Percentiles rank a stretch among this genome's conserved stretches.
Evolutionary conservation across 1,140 invertebrate genomes (phyloP).

Genomic region (Drosophila malerkotliana): DNA sequence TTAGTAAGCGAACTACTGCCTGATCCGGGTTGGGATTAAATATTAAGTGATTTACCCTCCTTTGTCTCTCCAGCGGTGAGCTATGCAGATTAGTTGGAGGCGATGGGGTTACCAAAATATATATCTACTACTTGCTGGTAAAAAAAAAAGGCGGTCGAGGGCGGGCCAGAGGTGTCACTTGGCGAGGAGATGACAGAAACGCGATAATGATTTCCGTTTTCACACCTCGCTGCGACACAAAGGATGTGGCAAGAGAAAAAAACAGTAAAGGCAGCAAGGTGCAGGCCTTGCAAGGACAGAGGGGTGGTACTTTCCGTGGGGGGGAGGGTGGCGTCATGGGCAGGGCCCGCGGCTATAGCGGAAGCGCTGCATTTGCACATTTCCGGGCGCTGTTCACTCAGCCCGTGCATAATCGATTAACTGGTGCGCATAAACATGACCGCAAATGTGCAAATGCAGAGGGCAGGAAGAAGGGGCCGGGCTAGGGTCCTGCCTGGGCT

Average conservation of each 20-base stretch:
- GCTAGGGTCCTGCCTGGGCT: too few relatives aligned
- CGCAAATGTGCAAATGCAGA: slow-evolving; percentile 75
- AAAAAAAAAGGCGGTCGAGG: not conserved
- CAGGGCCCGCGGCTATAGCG: slow-evolving; percentile 19
- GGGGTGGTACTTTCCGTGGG: not conserved
- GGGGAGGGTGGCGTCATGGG: not conserved
- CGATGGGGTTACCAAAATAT: too few relatives aligned
- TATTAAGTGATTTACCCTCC: not conserved
- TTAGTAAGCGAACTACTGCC: too few relatives aligned
- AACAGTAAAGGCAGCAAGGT: not conserved
- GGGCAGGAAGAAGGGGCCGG: not conserved
- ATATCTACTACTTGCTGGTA: not conserved
- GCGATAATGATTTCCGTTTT: slow-evolving; percentile 64
- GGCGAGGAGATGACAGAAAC: slow-evolving; percentile 34
- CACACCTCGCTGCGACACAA: slow-evolving; percentile 51
- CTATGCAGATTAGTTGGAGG: too few relatives aligned
- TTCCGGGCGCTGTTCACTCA: slow-evolving; percentile 76
- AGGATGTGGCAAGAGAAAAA: slow-evolving; percentile 36
- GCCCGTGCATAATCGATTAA: slow-evolving; percentile 79
- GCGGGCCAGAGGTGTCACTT: slow-evolving; percentile 5
- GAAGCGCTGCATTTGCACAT: slow-evolving; percentile 78
- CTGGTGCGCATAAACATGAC: slow-evolving; percentile 79
- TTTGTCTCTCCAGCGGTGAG: too few relatives aligned
- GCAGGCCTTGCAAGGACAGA: slow-evolving; percentile 5
- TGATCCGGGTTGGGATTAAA: too few relatives aligned